Conservation (phyloP, 2,888 invertebrate genomes). For the Amitus sp. region DNA sequence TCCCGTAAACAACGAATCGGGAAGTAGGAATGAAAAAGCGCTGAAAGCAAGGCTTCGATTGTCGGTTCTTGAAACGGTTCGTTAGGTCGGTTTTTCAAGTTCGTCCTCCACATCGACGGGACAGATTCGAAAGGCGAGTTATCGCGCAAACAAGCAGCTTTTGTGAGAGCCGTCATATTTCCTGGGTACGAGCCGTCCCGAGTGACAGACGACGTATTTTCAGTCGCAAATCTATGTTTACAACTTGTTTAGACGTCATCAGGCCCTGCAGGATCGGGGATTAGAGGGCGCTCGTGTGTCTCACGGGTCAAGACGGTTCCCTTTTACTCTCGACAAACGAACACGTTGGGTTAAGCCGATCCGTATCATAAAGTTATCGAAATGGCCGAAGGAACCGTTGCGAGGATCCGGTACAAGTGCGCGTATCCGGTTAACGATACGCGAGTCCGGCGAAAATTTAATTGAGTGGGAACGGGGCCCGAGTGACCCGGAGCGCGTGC, state of each 20-base stretch:
- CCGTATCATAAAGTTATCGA: conserved; percentile 10
- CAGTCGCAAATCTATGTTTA: conserved; percentile 46
- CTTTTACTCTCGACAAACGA: too few relatives aligned
- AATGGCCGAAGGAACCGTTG: too few relatives aligned
- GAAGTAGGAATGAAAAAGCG: too few relatives aligned
- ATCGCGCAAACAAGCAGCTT: not conserved
- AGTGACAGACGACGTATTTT: conserved; percentile 31
- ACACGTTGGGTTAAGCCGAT: not conserved
- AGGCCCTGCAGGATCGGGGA: conserved; percentile 44
- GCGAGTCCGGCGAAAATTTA: conserved; percentile 41
- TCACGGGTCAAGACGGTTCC: conserved; percentile 57
- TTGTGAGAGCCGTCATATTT: not conserved
- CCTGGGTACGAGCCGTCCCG: not conserved
- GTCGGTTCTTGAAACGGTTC: too few relatives aligned
- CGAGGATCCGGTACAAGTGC: too few relatives aligned
- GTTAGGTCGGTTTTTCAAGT: too few relatives aligned
- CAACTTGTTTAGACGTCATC: conserved; percentile 53
- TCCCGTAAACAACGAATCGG: too few relatives aligned
- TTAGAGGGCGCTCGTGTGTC: conserved; percentile 57
- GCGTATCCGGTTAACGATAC: conserved; percentile 35
- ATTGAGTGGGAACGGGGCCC: conserved; percentile 43
- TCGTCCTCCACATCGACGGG: too few relatives aligned
- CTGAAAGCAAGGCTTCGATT: too few relatives aligned
- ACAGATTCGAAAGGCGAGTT: not conserved
- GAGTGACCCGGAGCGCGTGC: conserved; percentile 47